Conservation (phyloP, 2,113 vertebrate genomes). For the Stigmatopora nigra region DNA sequence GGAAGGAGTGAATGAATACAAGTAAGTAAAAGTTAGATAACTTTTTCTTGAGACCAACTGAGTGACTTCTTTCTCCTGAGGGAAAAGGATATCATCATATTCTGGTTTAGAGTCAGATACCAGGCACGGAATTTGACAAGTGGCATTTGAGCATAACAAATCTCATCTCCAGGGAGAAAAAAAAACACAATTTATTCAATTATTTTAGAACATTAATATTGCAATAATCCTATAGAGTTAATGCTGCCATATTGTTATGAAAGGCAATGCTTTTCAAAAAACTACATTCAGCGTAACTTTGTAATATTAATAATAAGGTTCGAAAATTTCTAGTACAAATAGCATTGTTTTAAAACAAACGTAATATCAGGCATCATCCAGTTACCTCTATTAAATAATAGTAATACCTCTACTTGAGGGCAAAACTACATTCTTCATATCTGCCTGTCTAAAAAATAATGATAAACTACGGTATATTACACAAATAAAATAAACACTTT, state of each 20-base stretch:
- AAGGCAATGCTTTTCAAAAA: background rate
- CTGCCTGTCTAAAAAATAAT: slow-evolving; percentile 34
- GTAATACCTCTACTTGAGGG: slow-evolving; percentile 16
- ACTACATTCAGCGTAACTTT: background rate
- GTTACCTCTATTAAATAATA: slow-evolving; percentile 8
- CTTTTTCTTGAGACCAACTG: too few relatives aligned
- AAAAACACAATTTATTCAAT: background rate
- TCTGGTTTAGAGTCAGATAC: too few relatives aligned
- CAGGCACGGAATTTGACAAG: too few relatives aligned
- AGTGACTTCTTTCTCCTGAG: too few relatives aligned
- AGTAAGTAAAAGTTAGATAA: too few relatives aligned
- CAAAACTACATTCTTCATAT: slow-evolving; percentile 33
- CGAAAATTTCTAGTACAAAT: slow-evolving; percentile 16
- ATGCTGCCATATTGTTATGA: background rate
- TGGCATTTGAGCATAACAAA: background rate
- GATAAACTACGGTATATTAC: slow-evolving; percentile 9
- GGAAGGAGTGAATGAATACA: too few relatives aligned
- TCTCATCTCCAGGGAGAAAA: background rate
- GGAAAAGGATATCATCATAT: too few relatives aligned
- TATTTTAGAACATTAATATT: background rate
- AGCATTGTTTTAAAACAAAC: slow-evolving; percentile 5
- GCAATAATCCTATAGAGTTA: background rate
- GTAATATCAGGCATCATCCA: slow-evolving; percentile 16
- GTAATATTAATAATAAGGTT: background rate
- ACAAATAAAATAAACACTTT: slow-evolving; percentile 34